Conservation (phyloP, 1,140 invertebrate genomes). For the Hylaeus anthracinus region DNA sequence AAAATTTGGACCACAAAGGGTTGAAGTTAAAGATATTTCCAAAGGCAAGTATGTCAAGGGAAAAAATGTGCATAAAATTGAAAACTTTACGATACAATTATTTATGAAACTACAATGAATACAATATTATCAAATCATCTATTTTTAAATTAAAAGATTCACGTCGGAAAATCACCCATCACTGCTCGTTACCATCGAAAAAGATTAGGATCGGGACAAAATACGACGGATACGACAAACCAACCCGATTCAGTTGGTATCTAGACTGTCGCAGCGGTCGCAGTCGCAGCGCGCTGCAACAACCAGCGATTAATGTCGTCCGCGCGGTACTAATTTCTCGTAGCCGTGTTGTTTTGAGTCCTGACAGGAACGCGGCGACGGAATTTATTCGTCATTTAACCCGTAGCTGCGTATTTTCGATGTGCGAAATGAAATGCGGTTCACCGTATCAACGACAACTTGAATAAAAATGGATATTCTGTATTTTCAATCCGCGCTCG, state of each 20-base stretch:
- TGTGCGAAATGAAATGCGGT: not conserved
- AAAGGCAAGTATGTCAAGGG: no score
- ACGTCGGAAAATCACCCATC: not conserved
- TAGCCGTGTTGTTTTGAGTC: slow-evolving; percentile 6
- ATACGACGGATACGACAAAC: not conserved
- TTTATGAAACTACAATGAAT: no score
- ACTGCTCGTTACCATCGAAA: not conserved
- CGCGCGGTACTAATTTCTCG: slow-evolving; percentile 34
- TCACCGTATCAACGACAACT: not conserved
- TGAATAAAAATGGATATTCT: not conserved
- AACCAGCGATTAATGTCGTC: slow-evolving; percentile 25
- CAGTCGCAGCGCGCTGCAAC: not conserved
- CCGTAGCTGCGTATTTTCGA: not conserved
- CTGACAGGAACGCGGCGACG: not conserved
- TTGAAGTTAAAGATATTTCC: no score
- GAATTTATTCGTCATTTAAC: slow-evolving; percentile 36
- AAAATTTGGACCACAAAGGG: no score
- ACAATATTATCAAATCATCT: no score
- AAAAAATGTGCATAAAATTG: no score
- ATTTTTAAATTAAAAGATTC: no score
- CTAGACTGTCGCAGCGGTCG: not conserved
- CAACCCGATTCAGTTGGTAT: not conserved
- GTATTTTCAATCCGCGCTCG: not conserved
- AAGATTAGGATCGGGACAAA: slow-evolving; percentile 13
- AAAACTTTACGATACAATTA: no score